Percentiles rank a stretch among this genome's conserved stretches.
phyloP scores from a whole-genome alignment of 2,113 vertebrate genomes.

The Syrrhaptes paradoxus region DNA sequence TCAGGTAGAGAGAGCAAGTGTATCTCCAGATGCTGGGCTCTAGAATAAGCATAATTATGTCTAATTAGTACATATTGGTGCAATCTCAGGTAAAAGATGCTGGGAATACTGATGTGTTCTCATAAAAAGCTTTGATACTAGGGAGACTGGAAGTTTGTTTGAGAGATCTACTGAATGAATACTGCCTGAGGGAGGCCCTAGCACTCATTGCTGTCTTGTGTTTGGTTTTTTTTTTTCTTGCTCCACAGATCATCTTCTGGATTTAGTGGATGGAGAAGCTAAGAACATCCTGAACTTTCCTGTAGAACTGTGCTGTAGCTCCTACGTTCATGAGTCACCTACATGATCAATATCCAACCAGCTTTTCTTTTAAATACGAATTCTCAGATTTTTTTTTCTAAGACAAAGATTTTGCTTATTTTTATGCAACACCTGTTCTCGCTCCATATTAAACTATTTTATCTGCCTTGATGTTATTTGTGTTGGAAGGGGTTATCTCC shows the following conservation, averaged over 20 bases:
- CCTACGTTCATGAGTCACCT: background rate
- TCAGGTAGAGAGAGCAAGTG: background rate
- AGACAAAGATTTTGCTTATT: constrained; percentile 32
- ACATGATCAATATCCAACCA: background rate
- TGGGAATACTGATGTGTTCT: background rate
- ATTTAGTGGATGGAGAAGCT: constrained; percentile 81
- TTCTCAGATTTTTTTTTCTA: background rate
- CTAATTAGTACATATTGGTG: background rate
- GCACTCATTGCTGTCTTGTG: background rate
- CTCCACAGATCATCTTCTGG: constrained; percentile 76
- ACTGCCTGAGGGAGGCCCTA: background rate
- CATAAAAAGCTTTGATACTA: background rate
- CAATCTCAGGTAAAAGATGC: background rate
- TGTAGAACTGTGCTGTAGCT: background rate
- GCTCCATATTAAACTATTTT: constrained; percentile 69
- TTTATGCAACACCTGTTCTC: constrained; percentile 2
- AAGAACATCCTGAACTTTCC: background rate
- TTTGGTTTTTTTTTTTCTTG: background rate
- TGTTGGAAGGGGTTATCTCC: background rate
- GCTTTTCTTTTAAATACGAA: background rate
- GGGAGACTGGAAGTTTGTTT: background rate
- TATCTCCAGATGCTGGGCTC: background rate
- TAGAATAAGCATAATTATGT: background rate
- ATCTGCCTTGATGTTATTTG: background rate
- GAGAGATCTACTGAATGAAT: constrained; percentile 21